Evolutionary conservation across 2,797 vertebrate species (phyloP).

Genomic region (Borostomias antarcticus): DNA sequence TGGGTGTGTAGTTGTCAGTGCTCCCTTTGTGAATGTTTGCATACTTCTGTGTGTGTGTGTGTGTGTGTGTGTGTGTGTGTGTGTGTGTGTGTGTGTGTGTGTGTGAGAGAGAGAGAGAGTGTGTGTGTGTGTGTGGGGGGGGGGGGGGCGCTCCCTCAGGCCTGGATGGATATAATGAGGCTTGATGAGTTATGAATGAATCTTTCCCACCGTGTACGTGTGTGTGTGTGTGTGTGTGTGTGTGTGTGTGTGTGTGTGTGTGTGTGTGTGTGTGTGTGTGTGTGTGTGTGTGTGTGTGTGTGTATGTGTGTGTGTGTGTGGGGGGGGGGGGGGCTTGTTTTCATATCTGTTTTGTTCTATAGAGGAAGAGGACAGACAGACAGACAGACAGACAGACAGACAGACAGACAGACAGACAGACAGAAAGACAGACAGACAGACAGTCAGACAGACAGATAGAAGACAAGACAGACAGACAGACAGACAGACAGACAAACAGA

Average conservation of each 20-base stretch:
- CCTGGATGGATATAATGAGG: constrained; percentile 18
- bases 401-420: constrained; percentile 26
- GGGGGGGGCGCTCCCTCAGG: constrained; percentile 29
- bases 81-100: constrained; percentile 23
- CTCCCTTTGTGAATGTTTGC: constrained; percentile 45
- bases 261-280: constrained; percentile 8
- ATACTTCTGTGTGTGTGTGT: too few species aligned
- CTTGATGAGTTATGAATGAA: constrained; percentile 21
- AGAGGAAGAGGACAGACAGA: background rate
- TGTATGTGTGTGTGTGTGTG: constrained; percentile 5
- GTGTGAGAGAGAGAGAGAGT: constrained; percentile 21
- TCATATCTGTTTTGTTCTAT: constrained; percentile 38
- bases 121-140: constrained; percentile 29
- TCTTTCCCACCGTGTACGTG: constrained; percentile 5
- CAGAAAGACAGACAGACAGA: too few species aligned
- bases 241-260: background rate
- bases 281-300: constrained; percentile 9
- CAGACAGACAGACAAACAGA: constrained; percentile 23
- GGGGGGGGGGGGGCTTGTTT: constrained; percentile 51
- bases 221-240: constrained; percentile 1
- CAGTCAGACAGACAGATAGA: background rate
- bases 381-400: constrained; percentile 5
- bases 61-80: constrained; percentile 27
- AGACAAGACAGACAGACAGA: too few species aligned
- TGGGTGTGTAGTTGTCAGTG: constrained; percentile 15